A percentile compares a stretch with the other conserved stretches of the same genome.
These are phyloP conservation scores for Drosophila ironensis DNA, from an alignment of 1,140 invertebrate species.

Conservation along the genomic window DNA sequence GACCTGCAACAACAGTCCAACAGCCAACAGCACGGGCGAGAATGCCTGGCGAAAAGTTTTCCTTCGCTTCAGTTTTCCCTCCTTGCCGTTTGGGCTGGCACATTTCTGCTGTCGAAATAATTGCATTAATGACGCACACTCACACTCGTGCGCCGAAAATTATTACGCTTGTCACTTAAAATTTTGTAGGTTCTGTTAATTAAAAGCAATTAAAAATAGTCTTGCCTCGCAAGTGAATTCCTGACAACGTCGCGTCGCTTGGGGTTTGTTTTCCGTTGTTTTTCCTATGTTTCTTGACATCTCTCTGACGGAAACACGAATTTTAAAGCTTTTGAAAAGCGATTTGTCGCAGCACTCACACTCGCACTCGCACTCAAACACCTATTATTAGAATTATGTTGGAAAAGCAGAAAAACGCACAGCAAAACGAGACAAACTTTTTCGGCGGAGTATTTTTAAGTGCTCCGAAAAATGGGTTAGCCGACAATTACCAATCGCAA, in stretches of 20 bases:
- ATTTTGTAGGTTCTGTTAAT: conserved; percentile 69
- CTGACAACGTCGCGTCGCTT: conserved; percentile 32
- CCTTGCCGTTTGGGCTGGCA: not conserved
- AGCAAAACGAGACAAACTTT: conserved; percentile 5
- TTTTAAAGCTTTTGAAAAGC: conserved; percentile 64
- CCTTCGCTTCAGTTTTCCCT: conserved; percentile 8
- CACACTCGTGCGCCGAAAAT: conserved; percentile 25
- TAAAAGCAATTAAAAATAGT: conserved; percentile 80
- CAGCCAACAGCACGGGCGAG: no score
- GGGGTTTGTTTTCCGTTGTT: not conserved
- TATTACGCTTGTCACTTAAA: conserved; percentile 72
- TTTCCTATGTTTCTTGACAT: conserved; percentile 40
- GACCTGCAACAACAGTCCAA: conserved; percentile 19
- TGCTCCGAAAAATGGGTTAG: conserved; percentile 17
- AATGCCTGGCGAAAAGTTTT: conserved; percentile 7
- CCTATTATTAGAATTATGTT: conserved; percentile 65
- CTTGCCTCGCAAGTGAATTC: conserved; percentile 46
- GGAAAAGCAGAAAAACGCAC: conserved; percentile 11
- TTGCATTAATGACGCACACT: conserved; percentile 65
- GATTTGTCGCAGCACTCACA: conserved; percentile 30
- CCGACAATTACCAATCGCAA: conserved; percentile 23
- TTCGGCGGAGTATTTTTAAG: conserved; percentile 11
- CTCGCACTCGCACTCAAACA: conserved; percentile 14
- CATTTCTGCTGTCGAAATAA: conserved; percentile 52
- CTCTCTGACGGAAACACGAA: conserved; percentile 62